Base-by-base conservation (phyloP, 2,797 vertebrate genomes). In the Alauda arvensis region DNA sequence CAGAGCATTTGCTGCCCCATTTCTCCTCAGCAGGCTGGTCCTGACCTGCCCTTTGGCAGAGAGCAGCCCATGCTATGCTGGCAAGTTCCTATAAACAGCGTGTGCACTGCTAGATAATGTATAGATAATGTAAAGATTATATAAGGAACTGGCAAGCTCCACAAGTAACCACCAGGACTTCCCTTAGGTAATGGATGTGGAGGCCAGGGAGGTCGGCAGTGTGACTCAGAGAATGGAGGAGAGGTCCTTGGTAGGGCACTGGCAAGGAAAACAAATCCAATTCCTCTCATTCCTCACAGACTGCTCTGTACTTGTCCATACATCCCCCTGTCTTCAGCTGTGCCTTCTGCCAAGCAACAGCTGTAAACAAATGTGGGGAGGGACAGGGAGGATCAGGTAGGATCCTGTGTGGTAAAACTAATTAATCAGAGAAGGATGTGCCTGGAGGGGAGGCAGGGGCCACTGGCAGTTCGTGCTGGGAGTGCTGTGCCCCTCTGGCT, bases 31-130 rank as follows among this genome's bases (percentile, higher is more conserved):
- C 21, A 91, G 67, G 67, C 57, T 51, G 52, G 85, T 61, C 83
- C 56, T 56, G 56, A 78, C 85, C 77, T 89, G 91, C 21, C 8
- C 4, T 56, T 85, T 92, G 93, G 83, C 91, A 89, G 40, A 56
- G 45, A 60, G 26, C 6, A 23, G 60, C 48, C 83, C 59, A 29
- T 0, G 3, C 79, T 68, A 24, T 0, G 1, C 40, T 20, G 51
- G 37, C 62, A 71, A 31, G 52, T 69, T 63, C 31, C 75, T 76
- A 23, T 23, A n/a, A 87, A 69, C 52, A 65, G 70, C 4, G 0
- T 31, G 46, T 33, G 48, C 11, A 2, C 18, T 69, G 60, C n/a
- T 66, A 51, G 81, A 33, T 85, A 51, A 89, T 1, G 5, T 63
- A 71, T 0, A 87, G 88, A 68, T 83, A 77, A 68, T 0, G 3